Evolutionary conservation across 2,113 vertebrate species (phyloP).

Genomic region (Gopherus flavomarginatus): DNA sequence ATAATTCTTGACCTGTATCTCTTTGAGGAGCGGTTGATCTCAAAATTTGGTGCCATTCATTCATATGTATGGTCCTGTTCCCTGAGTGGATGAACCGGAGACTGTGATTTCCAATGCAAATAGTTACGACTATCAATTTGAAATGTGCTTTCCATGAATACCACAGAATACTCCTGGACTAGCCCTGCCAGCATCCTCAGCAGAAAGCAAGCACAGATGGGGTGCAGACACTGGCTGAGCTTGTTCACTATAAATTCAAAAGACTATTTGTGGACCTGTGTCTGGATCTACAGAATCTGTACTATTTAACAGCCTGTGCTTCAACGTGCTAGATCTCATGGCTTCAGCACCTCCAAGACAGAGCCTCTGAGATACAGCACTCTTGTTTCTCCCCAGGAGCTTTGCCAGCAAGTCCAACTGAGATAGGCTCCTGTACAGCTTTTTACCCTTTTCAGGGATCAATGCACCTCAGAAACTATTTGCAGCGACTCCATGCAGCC

Average conservation of each 20-base stretch:
- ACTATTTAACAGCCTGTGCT: not conserved
- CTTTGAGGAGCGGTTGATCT: not conserved
- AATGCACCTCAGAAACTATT: not conserved
- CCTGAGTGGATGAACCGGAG: not conserved
- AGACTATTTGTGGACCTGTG: not conserved
- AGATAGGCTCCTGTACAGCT: not conserved
- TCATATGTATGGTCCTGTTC: not conserved
- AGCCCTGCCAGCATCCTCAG: accelerated
- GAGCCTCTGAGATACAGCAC: not conserved
- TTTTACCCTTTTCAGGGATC: not conserved
- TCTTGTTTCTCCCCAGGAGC: not conserved
- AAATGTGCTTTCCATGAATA: not conserved
- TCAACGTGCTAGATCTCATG: not conserved
- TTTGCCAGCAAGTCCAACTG: not conserved
- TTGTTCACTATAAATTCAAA: not conserved
- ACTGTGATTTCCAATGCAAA: not conserved
- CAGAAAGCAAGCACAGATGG: accelerated
- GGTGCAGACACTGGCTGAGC: not conserved
- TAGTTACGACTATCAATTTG: not conserved
- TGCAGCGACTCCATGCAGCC: not conserved
- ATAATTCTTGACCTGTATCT: not conserved
- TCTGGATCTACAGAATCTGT: not conserved
- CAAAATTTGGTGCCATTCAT: not conserved
- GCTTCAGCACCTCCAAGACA: not conserved
- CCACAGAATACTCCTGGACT: accelerated